phyloP scores from a whole-genome alignment of 2,113 vertebrate genomes.

The Myiozetetes cayanensis region DNA sequence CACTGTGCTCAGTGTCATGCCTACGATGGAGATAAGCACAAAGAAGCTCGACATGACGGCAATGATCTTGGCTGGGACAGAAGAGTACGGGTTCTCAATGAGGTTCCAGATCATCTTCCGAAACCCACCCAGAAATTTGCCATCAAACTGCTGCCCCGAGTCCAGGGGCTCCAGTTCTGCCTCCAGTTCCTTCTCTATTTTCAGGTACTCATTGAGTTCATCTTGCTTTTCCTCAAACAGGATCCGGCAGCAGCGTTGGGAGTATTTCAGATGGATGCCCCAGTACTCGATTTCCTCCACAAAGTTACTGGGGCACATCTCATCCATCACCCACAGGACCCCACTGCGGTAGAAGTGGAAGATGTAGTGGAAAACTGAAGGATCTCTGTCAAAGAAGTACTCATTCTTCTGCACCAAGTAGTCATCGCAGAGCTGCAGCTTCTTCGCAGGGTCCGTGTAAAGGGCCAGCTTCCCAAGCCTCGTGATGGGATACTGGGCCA shows the following conservation, averaged over 20 bases:
- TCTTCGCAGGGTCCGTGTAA: slow-evolving; percentile 75
- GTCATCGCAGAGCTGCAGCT: slow-evolving; percentile 85
- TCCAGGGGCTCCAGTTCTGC: slow-evolving; percentile 76
- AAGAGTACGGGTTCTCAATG: slow-evolving; percentile 82
- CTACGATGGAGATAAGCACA: slow-evolving; percentile 81
- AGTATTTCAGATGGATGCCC: slow-evolving; percentile 81
- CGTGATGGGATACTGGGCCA: slow-evolving; percentile 77
- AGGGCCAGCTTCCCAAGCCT: slow-evolving; percentile 82
- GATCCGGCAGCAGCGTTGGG: slow-evolving; percentile 79
- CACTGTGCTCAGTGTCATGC: slow-evolving; percentile 84
- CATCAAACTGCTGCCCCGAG: slow-evolving; percentile 65
- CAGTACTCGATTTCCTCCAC: slow-evolving; percentile 85
- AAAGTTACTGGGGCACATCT: slow-evolving; percentile 81
- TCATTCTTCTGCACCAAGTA: slow-evolving; percentile 84
- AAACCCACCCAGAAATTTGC: slow-evolving; percentile 71
- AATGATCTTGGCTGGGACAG: slow-evolving; percentile 75
- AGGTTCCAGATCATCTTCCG: slow-evolving; percentile 78
- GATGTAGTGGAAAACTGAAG: slow-evolving; percentile 85
- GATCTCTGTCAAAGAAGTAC: slow-evolving; percentile 91
- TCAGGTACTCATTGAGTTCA: slow-evolving; percentile 79
- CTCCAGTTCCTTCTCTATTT: slow-evolving; percentile 78
- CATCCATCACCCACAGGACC: slow-evolving; percentile 79
- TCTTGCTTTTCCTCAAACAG: slow-evolving; percentile 82
- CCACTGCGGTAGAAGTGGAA: slow-evolving; percentile 88
- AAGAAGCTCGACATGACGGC: slow-evolving; percentile 81